Evolutionary conservation across 2,888 invertebrate genomes (phyloP).

Genomic region (Ichneumoninae sp.): DNA sequence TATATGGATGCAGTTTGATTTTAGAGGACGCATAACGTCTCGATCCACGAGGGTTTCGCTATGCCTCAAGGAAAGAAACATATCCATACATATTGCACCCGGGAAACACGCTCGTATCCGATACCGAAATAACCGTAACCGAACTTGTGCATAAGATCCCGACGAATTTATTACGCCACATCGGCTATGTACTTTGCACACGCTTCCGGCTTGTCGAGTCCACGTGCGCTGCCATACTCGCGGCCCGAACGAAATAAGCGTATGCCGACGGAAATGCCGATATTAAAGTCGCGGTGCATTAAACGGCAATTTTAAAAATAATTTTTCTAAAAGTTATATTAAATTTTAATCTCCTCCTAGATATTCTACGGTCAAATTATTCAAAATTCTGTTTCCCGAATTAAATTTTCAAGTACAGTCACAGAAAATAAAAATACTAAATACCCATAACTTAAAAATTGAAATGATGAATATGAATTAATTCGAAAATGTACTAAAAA

Average conservation of each 20-base stretch:
- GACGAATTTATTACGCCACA: constrained; percentile 43
- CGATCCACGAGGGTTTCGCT: constrained; percentile 12
- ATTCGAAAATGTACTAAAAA: too few species aligned
- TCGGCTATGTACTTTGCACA: constrained; percentile 15
- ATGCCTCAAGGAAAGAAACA: not conserved
- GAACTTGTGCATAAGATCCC: constrained; percentile 41
- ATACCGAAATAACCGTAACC: constrained; percentile 61
- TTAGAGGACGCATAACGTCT: constrained; percentile 6
- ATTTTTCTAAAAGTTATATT: too few species aligned
- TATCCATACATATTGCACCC: constrained; percentile 19
- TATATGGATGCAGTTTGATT: constrained; percentile 6
- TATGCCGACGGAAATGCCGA: not conserved
- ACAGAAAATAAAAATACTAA: too few species aligned
- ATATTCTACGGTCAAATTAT: too few species aligned
- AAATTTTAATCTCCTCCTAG: too few species aligned
- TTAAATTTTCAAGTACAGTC: too few species aligned
- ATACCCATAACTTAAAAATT: too few species aligned
- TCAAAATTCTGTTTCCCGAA: too few species aligned
- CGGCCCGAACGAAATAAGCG: not conserved
- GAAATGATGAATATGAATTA: too few species aligned
- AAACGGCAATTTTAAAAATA: constrained; percentile 3
- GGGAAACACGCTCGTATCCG: constrained; percentile 34
- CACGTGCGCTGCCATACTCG: not conserved
- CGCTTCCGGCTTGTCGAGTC: constrained; percentile 2
- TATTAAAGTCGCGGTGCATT: constrained; percentile 2